These are phyloP conservation scores for Calidris pugnax DNA, from an alignment of 2,113 vertebrate species.

Conservation along the genomic window DNA sequence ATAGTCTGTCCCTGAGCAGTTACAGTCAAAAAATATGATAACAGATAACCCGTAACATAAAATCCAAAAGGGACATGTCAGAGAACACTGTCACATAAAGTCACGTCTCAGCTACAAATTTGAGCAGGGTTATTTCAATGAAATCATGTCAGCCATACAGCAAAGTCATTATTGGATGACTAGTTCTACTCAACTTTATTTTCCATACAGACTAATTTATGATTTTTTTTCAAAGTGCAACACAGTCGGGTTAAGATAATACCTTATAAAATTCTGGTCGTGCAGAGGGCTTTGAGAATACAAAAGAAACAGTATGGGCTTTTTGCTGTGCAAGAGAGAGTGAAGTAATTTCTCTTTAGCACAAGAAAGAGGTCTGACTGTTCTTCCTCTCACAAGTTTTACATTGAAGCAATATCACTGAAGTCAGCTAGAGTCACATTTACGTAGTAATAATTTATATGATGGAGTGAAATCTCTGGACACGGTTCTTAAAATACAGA, in stretches of 20 bases:
- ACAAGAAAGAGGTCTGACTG: not conserved
- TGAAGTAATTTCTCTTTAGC: not conserved
- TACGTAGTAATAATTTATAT: not conserved
- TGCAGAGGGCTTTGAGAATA: not conserved
- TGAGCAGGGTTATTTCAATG: not conserved
- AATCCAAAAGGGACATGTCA: not conserved
- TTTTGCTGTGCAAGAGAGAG: not conserved
- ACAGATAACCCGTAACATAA: not conserved
- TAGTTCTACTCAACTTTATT: not conserved
- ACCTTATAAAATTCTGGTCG: not conserved
- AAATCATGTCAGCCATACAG: not conserved
- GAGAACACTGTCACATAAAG: not conserved
- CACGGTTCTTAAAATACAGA: not conserved
- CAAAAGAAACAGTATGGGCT: not conserved
- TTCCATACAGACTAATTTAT: not conserved
- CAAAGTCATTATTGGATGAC: not conserved
- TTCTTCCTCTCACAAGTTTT: not conserved
- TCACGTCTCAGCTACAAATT: not conserved
- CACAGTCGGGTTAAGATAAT: not conserved
- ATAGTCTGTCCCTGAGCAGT: not conserved
- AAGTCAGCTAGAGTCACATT: not conserved
- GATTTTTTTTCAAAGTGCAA: not conserved
- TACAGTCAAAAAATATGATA: not conserved
- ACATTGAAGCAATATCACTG: not conserved
- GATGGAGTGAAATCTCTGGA: not conserved